Evolutionary conservation across 2,113 vertebrate species (phyloP), one percentile per base, ranked within the genome.

Genomic region (Larimichthys polyactis): DNA sequence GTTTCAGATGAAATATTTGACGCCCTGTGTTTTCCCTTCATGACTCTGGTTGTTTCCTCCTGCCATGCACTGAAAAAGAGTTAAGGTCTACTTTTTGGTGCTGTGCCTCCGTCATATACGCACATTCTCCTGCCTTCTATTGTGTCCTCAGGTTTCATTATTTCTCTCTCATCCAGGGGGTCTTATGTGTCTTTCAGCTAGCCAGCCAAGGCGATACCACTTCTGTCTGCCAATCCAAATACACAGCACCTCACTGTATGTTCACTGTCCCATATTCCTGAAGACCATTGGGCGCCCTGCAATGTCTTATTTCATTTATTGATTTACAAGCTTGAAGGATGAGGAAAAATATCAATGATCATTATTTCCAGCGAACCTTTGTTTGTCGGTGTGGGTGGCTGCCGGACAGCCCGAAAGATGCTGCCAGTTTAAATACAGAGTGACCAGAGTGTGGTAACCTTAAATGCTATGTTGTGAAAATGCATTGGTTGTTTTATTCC

Each of bases 61-160:
- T 19, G 5, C 43, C 20, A 1, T 5, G 3, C 65, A 11, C 11
- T 57, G 52, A 40, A 15, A 22, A 10, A 64, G 8, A 10, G 51
- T 64, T 75, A 5, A 10, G 8, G 36, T 84, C 52, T 78, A 20
- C 60, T 29, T 74, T 64, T 75, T 32, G 15, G 55, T 60, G 5
- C n/a, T 3, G 57, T 8, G 48, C 66, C 51, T 68, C 22, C 9
- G 12, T 57, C 46, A 48, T 44, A 27, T n/a, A n/a, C 20, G 1
- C 57, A 49, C 71, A 40, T 3, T 44, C 27, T 5, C 55, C 57
- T 67, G 67, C 32, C 64, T 29, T 44, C 87, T 49, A 89, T 92
- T 92, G 90, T 89, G 46, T 89, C 46, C 84, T 92, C 79, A 11
- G 75, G 80, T 92, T 92, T 89, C 85, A 79, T 71, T 83, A 64